These are phyloP conservation scores for Thaumatotibia leucotreta DNA, from an alignment of 1,140 invertebrate genomes.

Conservation along the genomic window DNA sequence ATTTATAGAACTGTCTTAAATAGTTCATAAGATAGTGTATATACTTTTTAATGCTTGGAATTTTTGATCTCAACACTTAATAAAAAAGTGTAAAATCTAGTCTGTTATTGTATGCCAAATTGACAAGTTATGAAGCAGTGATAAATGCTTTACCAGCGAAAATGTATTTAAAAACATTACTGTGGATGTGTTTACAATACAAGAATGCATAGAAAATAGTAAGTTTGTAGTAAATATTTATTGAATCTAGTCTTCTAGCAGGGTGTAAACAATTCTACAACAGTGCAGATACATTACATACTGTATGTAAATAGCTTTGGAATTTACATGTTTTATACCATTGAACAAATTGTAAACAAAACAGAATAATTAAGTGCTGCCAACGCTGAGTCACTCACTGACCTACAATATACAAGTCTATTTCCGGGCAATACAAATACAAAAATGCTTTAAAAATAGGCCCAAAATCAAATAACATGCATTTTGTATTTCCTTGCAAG, in stretches of 20 bases:
- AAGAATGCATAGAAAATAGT: slow-evolving; percentile 65
- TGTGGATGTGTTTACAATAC: neutral
- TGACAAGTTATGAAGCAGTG: slow-evolving; percentile 38
- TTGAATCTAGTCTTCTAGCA: neutral
- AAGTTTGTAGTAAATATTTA: slow-evolving; percentile 30
- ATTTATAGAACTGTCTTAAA: neutral
- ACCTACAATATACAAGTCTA: too few relatives aligned
- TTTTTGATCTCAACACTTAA: neutral
- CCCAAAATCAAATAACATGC: slow-evolving; percentile 9
- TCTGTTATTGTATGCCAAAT: slow-evolving; percentile 36
- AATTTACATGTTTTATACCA: too few relatives aligned
- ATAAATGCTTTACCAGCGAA: slow-evolving; percentile 22
- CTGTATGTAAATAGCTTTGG: too few relatives aligned
- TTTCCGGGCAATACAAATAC: neutral
- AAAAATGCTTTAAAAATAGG: neutral
- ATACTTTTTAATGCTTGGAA: neutral
- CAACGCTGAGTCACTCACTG: too few relatives aligned
- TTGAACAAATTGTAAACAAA: too few relatives aligned
- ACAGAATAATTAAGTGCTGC: too few relatives aligned
- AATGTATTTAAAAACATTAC: slow-evolving; percentile 21
- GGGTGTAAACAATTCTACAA: neutral
- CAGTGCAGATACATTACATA: neutral
- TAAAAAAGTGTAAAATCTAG: slow-evolving; percentile 34
- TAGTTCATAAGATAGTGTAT: neutral
- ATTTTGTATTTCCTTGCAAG: slow-evolving; percentile 19